Base-by-base conservation (phyloP, 2,797 vertebrate species). In the Galagoides demidoff region DNA sequence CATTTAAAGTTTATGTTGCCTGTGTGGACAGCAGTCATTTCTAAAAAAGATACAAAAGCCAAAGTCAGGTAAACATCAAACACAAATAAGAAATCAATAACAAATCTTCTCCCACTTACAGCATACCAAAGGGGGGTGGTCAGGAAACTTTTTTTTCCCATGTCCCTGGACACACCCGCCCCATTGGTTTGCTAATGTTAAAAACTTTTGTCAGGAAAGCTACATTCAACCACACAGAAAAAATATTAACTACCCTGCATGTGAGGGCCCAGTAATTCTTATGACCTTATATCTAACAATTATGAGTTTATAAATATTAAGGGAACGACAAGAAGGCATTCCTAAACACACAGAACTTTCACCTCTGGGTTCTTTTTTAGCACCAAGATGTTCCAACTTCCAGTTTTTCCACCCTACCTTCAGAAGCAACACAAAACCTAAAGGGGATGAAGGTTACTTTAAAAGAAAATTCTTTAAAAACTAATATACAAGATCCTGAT, bases 1-100 rank as follows among this genome's bases (percentile, higher is more conserved):
- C 99, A 99, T 99, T 99, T 99, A 97, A 99, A 99, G 98, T 99
- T 99, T 97, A 99, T 99, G 97, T 99, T 99, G 85, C 99, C 99
- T 89, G 99, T 98, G 96, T 99, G 99, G 94, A 99, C 99, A 96
- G 95, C 98, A 92, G 99, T 99, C 99, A 99, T 99, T 97, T 98
- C 98, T 99, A 61, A 94, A 93, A 63, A 70, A 96, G 16, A 87
- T 94, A 96, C 49, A 91, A 95, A 88, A 83, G 37, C 25, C 23
- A 74, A 85, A 76, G 55, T 97, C 74, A 96, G 82, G 57, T 22
- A 92, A 95, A 86, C 19, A 89, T 66, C 68, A 95, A 92, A 93
- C 27, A 93, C 14, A 91, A 94, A 94, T 7, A 90, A 86, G n/a
- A 90, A 93, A 93, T 8, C 23, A 16, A 4, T 39, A 92, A 94